Conservation (phyloP, 2,113 vertebrate genomes). For the Lepidothrix coronata region DNA sequence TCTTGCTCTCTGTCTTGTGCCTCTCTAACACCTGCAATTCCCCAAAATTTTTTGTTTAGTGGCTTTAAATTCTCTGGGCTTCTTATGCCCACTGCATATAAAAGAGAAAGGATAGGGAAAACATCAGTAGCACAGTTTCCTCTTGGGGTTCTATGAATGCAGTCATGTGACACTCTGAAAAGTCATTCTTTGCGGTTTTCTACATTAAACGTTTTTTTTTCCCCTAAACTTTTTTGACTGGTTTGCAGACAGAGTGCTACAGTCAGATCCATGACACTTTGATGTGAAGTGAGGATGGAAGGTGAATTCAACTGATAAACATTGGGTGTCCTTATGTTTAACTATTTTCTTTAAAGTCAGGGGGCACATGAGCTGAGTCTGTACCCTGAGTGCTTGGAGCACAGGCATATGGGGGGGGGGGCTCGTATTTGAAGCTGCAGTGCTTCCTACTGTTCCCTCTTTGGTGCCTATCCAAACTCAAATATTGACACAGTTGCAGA, state of each 20-base stretch:
- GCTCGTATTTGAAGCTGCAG: neutral
- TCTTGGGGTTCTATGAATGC: neutral
- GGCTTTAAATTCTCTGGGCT: neutral
- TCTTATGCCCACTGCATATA: neutral
- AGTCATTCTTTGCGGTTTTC: neutral
- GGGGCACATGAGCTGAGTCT: neutral
- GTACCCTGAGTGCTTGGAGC: neutral
- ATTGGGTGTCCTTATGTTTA: neutral
- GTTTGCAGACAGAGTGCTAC: neutral
- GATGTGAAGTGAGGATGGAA: neutral
- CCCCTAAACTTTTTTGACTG: fast-evolving
- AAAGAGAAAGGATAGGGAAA: neutral
- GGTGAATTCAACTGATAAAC: neutral
- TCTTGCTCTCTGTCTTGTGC: neutral
- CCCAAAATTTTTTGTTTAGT: neutral
- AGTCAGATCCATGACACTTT: neutral
- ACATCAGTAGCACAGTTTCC: neutral
- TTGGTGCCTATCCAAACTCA: neutral
- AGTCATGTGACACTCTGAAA: neutral
- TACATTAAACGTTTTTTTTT: neutral
- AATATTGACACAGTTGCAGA: slow-evolving; percentile 67
- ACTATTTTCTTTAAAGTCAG: neutral
- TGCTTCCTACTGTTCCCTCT: neutral
- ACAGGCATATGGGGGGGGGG: neutral
- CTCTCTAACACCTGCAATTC: neutral